Evolutionary conservation across 2,113 vertebrate genomes (phyloP).

Genomic region (Mesitornis unicolor): DNA sequence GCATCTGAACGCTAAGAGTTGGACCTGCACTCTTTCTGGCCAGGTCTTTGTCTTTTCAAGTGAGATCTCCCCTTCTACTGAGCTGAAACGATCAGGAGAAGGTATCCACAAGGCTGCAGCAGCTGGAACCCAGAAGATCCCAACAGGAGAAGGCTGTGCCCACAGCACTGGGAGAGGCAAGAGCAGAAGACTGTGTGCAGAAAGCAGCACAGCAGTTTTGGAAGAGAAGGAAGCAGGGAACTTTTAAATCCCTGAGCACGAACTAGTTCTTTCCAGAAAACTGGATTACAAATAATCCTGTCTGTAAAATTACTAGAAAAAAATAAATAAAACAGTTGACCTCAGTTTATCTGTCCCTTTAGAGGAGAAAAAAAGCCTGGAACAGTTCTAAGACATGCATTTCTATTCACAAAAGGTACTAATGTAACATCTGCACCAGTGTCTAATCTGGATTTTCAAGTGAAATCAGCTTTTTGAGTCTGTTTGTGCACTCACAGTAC

Average conservation of each 20-base stretch:
- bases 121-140: background rate
- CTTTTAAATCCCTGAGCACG: slow-evolving; percentile 10
- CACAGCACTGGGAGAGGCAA: background rate
- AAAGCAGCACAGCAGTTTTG: background rate
- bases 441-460: background rate
- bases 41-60: background rate
- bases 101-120: background rate
- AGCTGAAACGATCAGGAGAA: background rate
- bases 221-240: background rate
- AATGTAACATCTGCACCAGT: background rate
- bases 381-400: background rate
- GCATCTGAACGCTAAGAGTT: background rate
- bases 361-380: background rate
- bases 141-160: background rate
- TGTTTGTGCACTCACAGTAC: background rate
- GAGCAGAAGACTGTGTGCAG: background rate
- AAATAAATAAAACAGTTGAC: background rate
- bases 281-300: slow-evolving; percentile 49
- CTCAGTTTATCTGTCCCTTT: slow-evolving; percentile 1
- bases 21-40: background rate
- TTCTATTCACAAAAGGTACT: slow-evolving; percentile 9
- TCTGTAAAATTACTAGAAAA: slow-evolving; percentile 30
- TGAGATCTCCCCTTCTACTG: background rate
- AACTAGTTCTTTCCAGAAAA: slow-evolving; percentile 43
- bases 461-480: background rate